Conservation (phyloP, 2,797 vertebrate species). For the Pipistrellus pygmaeus region DNA sequence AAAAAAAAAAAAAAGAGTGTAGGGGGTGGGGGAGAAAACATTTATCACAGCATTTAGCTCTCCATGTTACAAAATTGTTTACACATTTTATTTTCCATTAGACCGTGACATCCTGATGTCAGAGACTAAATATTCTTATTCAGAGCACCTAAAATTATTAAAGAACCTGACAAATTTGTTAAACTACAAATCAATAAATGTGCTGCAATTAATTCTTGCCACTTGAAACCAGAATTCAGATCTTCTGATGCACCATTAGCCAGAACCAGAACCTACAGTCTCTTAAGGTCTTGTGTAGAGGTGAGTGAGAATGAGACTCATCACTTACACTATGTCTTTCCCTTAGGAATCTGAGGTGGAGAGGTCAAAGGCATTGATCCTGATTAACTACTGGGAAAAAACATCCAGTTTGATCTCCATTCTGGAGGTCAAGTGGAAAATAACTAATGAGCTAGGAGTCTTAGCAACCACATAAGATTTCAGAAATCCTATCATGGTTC, state of each 20-base stretch:
- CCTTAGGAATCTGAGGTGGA: not conserved
- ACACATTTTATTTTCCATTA: slow-evolving; percentile 4
- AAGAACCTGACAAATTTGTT: not conserved
- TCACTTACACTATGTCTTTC: not conserved
- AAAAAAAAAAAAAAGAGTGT: not conserved
- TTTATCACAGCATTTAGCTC: not conserved
- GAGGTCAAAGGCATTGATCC: not conserved
- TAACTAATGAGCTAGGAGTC: not conserved
- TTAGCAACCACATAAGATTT: not conserved
- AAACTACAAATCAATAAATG: not conserved
- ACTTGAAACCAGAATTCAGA: slow-evolving; percentile 16
- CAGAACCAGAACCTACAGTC: not conserved
- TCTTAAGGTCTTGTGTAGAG: not conserved
- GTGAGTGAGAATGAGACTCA: not conserved
- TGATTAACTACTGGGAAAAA: not conserved
- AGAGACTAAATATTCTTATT: slow-evolving; percentile 8
- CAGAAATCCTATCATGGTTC: not conserved
- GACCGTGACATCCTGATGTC: not conserved
- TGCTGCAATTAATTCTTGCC: not conserved
- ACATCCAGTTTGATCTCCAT: not conserved
- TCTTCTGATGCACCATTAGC: not conserved
- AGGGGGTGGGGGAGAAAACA: not conserved
- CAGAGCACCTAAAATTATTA: not conserved
- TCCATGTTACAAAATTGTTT: not conserved
- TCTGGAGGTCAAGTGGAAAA: not conserved